Evolutionary conservation across 2,888 invertebrate species (phyloP), one percentile per base, ranked within the genome.

Genomic region (Matsumyia berberina): DNA sequence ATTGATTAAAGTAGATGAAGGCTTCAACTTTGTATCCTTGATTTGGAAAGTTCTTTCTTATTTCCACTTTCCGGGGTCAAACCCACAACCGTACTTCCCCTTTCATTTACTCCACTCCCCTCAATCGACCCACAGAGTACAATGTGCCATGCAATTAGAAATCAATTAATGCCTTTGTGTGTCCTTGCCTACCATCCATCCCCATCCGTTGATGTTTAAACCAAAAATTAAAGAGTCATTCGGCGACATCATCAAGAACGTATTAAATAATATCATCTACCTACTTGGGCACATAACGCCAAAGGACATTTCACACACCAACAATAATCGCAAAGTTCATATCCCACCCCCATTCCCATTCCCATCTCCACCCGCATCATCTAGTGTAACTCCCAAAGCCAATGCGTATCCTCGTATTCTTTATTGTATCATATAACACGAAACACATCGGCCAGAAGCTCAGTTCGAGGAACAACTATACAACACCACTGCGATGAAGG

Each of bases 201-300:
- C 51, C 55, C 29, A 7, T 12, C 11, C 6, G 9, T 12, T 11
- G n/a, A 33, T 15, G 35, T 46, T 57, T 9, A 51, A 60, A 67
- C 35, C 55, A 42, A 53, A 51, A 35, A 69, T 77, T 62, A 69
- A 62, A 31, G 62, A 62, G 44, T 60, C 69, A 69, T 77, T 77
- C 69, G 69, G 69, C 69, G 77, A 46, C 69, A 62, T 69, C 62
- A 77, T 77, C 69, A 69, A 69, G 60, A 69, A 77, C 77, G 60
- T 69, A 77, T 77, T 77, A 69, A 77, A 77, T 77, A 77, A 77
- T 77, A 77, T 69, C 69, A 69, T 77, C 53, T 49, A 66, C 69
- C 35, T 69, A 55, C 77, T 69, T 62, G 62, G 60, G 49, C 60
- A 73, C 42, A 62, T 73, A 69, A 77, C 69, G 77, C 77, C 77